Percentiles rank a stretch among this genome's conserved stretches.
phyloP scores from a whole-genome alignment of 2,797 vertebrate genomes.

The Syngnathus acus region DNA sequence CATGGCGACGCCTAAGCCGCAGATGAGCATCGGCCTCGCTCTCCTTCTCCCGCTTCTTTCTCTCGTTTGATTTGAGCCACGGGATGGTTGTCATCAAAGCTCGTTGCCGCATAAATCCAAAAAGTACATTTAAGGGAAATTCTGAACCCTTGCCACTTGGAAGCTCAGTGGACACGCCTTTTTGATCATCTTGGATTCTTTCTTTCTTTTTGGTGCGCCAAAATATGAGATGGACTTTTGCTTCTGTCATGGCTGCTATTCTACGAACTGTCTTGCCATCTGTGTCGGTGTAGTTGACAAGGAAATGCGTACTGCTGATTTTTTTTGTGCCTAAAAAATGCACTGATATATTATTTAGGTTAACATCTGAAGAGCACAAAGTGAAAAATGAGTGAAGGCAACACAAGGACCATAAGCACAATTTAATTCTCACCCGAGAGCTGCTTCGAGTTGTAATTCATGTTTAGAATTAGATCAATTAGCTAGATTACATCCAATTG shows the following conservation, averaged over 20 bases:
- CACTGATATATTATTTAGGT: too few relatives aligned
- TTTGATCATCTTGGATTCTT: neutral
- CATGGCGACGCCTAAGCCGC: neutral
- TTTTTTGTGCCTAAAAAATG: too few relatives aligned
- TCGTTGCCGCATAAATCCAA: neutral
- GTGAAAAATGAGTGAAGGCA: neutral
- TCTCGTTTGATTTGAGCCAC: neutral
- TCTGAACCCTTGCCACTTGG: neutral
- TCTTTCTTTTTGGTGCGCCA: neutral
- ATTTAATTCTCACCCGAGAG: conserved; percentile 12
- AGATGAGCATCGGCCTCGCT: conserved; percentile 3
- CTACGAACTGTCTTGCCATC: neutral
- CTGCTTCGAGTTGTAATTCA: conserved; percentile 16
- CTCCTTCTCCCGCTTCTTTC: conserved; percentile 26
- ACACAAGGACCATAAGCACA: conserved; percentile 21
- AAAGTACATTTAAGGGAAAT: neutral
- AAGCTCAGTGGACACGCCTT: neutral
- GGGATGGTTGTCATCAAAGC: neutral
- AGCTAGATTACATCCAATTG: neutral
- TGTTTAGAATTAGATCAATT: neutral
- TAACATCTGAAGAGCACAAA: neutral
- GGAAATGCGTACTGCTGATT: neutral
- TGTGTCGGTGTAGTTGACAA: neutral
- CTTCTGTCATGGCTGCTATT: conserved; percentile 19
- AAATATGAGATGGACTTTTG: conserved; percentile 20